Evolutionary conservation across 2,888 invertebrate genomes (phyloP).

Genomic region (Rhorus exstirpatorius): DNA sequence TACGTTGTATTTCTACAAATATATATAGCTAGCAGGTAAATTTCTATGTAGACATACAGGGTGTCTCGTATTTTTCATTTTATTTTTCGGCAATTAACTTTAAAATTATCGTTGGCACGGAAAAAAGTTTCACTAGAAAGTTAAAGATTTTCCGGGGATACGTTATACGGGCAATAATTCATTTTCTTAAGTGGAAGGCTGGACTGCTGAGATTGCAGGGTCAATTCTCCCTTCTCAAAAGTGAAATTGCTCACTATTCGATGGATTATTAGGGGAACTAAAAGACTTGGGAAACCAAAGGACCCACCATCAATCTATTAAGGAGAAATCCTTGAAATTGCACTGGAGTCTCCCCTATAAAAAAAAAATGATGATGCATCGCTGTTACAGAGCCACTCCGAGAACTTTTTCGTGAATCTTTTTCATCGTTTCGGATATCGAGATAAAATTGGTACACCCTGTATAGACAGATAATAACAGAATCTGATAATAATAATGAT

Average conservation of each 20-base stretch:
- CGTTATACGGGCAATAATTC: not conserved
- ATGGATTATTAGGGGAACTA: not conserved
- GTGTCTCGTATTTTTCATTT: slow-evolving; percentile 20
- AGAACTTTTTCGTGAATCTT: not conserved
- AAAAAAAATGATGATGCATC: not conserved
- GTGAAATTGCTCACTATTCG: not conserved
- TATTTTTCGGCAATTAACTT: not conserved
- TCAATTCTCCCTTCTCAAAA: not conserved
- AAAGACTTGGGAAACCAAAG: not conserved
- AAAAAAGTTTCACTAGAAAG: slow-evolving; percentile 67
- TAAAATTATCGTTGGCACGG: not conserved
- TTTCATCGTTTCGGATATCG: not conserved
- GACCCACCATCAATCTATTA: not conserved
- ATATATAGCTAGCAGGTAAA: slow-evolving; percentile 61
- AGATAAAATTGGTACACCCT: slow-evolving; percentile 27
- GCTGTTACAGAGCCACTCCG: not conserved
- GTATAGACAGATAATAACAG: slow-evolving; percentile 41
- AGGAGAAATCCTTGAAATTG: not conserved
- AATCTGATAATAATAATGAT: slow-evolving; percentile 58
- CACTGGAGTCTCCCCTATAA: not conserved
- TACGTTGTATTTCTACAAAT: slow-evolving; percentile 68
- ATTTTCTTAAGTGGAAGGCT: not conserved
- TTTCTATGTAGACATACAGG: slow-evolving; percentile 37
- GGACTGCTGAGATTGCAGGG: not conserved
- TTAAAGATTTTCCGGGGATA: not conserved